Evolutionary conservation across 1,140 invertebrate genomes (phyloP).

Genomic region (Atta texana): DNA sequence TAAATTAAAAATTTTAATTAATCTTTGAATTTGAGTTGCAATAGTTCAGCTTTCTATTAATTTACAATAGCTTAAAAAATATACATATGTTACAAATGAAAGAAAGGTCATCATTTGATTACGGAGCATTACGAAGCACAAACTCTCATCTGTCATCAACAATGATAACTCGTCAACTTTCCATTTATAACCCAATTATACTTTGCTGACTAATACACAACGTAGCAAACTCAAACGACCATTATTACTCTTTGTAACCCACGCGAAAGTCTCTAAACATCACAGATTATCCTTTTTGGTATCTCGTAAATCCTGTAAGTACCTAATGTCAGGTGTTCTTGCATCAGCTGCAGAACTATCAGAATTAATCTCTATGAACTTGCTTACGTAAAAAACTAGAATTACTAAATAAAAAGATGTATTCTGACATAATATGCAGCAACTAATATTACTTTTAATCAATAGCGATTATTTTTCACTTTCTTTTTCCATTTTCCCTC

Average conservation of each 20-base stretch:
- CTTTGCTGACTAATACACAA: background rate
- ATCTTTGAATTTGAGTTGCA: slow-evolving; percentile 14
- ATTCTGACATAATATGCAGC: background rate
- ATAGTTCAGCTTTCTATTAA: background rate
- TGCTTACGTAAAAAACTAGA: background rate
- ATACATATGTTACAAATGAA: background rate
- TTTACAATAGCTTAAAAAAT: background rate
- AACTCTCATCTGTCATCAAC: background rate
- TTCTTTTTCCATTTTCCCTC: background rate
- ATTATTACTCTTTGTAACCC: background rate
- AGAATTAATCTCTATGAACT: background rate
- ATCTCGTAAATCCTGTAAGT: background rate
- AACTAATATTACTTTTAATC: slow-evolving; percentile 19
- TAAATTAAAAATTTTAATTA: background rate
- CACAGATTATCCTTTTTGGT: background rate
- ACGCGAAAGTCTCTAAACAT: slow-evolving; percentile 9
- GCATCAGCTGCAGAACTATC: background rate
- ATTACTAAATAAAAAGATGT: background rate
- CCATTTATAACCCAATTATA: slow-evolving; percentile 17
- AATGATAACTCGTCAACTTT: slow-evolving; percentile 1
- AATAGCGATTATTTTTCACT: slow-evolving; percentile 28
- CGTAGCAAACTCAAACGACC: background rate
- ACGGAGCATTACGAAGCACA: background rate
- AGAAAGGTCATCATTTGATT: background rate
- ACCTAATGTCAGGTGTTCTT: background rate